Percentiles rank a stretch among this genome's conserved stretches.
Conservation (phyloP, 2,888 invertebrate genomes). For the Torymus aiolomorphi region DNA sequence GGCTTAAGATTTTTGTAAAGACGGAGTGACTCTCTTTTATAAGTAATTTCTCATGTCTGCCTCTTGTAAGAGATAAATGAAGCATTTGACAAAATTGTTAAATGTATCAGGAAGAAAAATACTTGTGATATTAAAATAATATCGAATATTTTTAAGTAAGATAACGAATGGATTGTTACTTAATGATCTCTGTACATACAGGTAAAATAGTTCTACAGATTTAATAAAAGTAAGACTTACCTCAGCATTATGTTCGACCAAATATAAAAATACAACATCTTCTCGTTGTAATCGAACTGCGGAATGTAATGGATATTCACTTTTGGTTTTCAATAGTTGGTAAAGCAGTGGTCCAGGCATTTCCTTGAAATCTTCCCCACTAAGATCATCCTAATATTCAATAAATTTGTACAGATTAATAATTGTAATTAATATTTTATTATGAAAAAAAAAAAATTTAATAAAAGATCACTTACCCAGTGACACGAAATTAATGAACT, state of each 20-base stretch:
- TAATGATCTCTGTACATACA: constrained; percentile 36
- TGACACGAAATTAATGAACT: constrained; percentile 94
- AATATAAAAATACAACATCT: constrained; percentile 95
- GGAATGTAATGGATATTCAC: constrained; percentile 90
- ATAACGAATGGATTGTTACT: constrained; percentile 44
- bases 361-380: constrained; percentile 90
- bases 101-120: constrained; percentile 10
- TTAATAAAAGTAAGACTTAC: constrained; percentile 79
- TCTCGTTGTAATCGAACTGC: constrained; percentile 92
- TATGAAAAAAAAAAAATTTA: constrained; percentile 12
- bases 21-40: background rate
- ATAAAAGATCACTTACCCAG: constrained; percentile 81
- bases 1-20: constrained; percentile 4
- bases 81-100: constrained; percentile 10
- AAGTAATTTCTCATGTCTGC: constrained; percentile 1
- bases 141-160: constrained; percentile 40
- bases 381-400: constrained; percentile 80
- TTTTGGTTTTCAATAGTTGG: constrained; percentile 93
- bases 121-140: constrained; percentile 54
- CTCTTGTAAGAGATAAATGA: constrained; percentile 14
- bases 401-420: background rate
- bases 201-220: constrained; percentile 17
- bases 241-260: constrained; percentile 92
- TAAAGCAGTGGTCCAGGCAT: constrained; percentile 94
- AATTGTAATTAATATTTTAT: constrained; percentile 23